Evolutionary conservation across 2,113 vertebrate genomes (phyloP), one percentile per base, ranked within the genome.

Genomic region (Serilophus lunatus): DNA sequence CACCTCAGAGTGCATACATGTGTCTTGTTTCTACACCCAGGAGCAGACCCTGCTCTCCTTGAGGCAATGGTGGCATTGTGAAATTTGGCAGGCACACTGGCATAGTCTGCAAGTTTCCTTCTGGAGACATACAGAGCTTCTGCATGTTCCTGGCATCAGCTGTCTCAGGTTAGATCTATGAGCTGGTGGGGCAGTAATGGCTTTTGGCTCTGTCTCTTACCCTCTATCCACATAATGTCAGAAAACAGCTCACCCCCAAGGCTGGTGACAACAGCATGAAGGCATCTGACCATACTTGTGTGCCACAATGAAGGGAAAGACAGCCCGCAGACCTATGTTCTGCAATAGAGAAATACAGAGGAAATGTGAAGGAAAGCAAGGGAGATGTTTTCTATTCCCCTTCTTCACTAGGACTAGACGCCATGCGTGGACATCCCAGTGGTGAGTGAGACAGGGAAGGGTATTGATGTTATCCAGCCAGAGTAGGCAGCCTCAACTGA

Each of bases 341-440:
- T 70, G 29, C 44, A 45, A 9, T 33, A 38, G 66, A 49, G 50
- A 84, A 87, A 72, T 65, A 38, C 10, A 61, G 20, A 29, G 23
- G 51, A 64, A 71, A 70, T 60, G 10, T 49, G 36, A 64, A 68
- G 57, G 51, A 82, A 80, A 42, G 20, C 18, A 63, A 56, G 6
- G 20, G 18, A 77, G 16, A 20, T 8, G 7, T 60, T 82, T 53
- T 59, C 60, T 93, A 16, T 28, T 68, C 10, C 12, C 31, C 35
- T 66, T 59, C 38, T 90, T 18, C 35, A 18, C 26, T 26, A 45
- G 9, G 12, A 6, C 28, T 4, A 56, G 50, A 16, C 1, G 7
- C 25, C 53, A 44, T 1, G 1, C 0, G 0, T 11, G 14, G 63
- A 12, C 29, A 50, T 6, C 26, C 13, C 16, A 6, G 60, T 2